Evolutionary conservation across 2,113 vertebrate genomes (phyloP).

Genomic region (Phalacrocorax carbo): DNA sequence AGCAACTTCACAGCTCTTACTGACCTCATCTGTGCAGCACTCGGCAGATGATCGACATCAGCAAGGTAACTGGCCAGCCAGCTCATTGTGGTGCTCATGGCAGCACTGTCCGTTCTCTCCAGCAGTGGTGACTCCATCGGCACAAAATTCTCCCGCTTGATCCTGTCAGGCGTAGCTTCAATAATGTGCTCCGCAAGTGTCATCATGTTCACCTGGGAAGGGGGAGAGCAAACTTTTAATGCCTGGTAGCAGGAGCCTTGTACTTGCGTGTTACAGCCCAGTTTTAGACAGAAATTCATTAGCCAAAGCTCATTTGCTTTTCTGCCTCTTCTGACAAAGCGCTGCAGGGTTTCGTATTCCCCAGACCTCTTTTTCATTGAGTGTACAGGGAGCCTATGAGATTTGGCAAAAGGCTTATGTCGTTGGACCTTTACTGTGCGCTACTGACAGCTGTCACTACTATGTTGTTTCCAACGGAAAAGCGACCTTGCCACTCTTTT

Average conservation of each 20-base stretch:
- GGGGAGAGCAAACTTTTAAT: neutral
- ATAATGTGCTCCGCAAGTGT: constrained; percentile 98
- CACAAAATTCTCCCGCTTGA: constrained; percentile 94
- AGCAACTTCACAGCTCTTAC: neutral
- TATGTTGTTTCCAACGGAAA: neutral
- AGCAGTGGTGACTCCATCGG: constrained; percentile 79
- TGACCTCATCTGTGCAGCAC: constrained; percentile 90
- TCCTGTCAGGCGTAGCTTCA: constrained; percentile 94
- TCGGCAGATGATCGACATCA: constrained; percentile 92
- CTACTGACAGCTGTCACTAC: neutral
- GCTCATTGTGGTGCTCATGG: constrained; percentile 95
- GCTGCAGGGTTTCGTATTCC: neutral
- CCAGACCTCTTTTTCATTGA: neutral
- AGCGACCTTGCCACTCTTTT: neutral
- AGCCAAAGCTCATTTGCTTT: neutral
- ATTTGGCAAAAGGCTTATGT: neutral
- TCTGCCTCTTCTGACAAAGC: neutral
- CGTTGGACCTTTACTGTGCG: neutral
- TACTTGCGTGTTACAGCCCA: neutral
- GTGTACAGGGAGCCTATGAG: neutral
- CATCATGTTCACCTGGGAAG: constrained; percentile 93
- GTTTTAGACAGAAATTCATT: neutral
- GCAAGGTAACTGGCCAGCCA: constrained; percentile 99
- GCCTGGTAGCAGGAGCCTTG: neutral
- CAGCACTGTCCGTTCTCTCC: constrained; percentile 78